Percentiles rank a stretch among this genome's conserved stretches.
These are phyloP conservation scores for Tetheella fluctuosa DNA, from an alignment of 2,888 invertebrate genomes.

Conservation along the genomic window DNA sequence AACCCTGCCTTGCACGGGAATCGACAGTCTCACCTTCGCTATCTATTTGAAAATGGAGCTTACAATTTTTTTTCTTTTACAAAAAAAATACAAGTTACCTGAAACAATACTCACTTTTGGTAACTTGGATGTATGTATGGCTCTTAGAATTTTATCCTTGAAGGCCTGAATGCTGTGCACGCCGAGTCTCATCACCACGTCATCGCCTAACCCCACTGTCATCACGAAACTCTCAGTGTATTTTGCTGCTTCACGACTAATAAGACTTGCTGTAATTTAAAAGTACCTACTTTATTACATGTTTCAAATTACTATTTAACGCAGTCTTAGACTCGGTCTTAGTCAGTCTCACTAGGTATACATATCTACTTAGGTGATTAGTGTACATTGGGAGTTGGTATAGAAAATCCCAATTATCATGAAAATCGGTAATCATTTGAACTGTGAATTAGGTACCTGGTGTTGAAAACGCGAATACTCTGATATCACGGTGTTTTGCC, in stretches of 20 bases:
- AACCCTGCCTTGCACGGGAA: too few species aligned
- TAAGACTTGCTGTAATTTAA: conserved; percentile 35
- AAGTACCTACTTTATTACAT: background rate
- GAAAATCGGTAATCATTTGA: background rate
- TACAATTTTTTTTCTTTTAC: too few species aligned
- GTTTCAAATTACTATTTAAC: too few species aligned
- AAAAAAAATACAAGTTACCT: background rate
- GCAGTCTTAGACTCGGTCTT: too few species aligned
- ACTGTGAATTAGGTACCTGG: background rate
- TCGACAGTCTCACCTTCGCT: too few species aligned
- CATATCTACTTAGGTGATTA: too few species aligned
- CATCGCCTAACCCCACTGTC: conserved; percentile 90
- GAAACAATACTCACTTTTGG: background rate
- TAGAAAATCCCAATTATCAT: too few species aligned
- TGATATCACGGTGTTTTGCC: conserved; percentile 87
- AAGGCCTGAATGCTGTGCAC: conserved; percentile 86
- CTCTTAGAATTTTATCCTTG: conserved; percentile 84
- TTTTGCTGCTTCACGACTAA: conserved; percentile 85
- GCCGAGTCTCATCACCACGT: conserved; percentile 89
- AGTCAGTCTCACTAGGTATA: too few species aligned
- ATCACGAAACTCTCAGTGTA: conserved; percentile 88
- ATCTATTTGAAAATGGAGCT: too few species aligned
- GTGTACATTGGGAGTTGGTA: too few species aligned
- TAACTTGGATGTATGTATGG: conserved; percentile 52
- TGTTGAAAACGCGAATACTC: conserved; percentile 84